Evolutionary conservation across 2,888 invertebrate species (phyloP), one percentile per base, ranked within the genome.

Genomic region (Netelia inedita): DNA sequence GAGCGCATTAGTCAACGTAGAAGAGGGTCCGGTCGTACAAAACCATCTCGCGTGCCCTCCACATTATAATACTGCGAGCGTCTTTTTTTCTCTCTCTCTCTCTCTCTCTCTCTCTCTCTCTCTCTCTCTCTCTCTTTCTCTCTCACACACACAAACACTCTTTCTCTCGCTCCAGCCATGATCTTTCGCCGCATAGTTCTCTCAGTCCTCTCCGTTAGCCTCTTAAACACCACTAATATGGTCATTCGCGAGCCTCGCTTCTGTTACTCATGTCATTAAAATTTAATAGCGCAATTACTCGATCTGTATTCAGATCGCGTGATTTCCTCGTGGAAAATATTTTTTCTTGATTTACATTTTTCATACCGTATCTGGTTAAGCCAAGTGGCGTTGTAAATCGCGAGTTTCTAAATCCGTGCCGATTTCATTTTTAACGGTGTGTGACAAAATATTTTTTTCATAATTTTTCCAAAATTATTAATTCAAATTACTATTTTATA

Each of bases 1-100:
- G 63, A 73, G 73, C 23, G 78, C 68, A 69, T 73, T 73, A 83
- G 78, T 73, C 73, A 72, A 50, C 41, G 46, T 46, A 14, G 46
- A 46, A 46, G 46, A 14, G 10, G 10, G 46, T 46, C 1, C 46
- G 10, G 46, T 14, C 46, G 14, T 5, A 5, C 28, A 28, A 28
- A 28, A 28, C 28, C 28, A 66, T 19, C 41, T 28, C 43, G 53
- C 61, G 21, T 66, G 63, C 53, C 61, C 11, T 71, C 71, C 57
- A 71, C 55, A 65, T 69, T 59, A 16, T 71, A 65, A 75, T 66
- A 57, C 63, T 65, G 14, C 21, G 19, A 53, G 46, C 53, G 53
- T 35, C 35, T 74, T 43, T 21, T 59, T 8, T 11, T 28, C 41
- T 50, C 11, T 28, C 23, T 41, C 10, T 11, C n/a, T n/a, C 19